Base-by-base conservation (phyloP, 2,113 vertebrate species). In the Callipepla squamata region DNA sequence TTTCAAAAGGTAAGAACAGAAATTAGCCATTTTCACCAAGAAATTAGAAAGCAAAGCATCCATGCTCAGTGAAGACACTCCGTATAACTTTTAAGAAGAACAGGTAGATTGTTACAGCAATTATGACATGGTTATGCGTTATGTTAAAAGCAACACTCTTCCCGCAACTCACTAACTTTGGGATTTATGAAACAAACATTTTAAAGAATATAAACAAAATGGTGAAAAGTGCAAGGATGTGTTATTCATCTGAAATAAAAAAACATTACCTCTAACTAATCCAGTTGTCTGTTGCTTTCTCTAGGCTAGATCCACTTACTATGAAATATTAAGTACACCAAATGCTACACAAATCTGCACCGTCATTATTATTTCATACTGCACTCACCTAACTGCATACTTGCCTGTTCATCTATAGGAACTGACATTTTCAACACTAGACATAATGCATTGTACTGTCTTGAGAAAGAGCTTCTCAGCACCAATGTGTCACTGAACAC, bases 351-450 rank as follows among this genome's bases (percentile, higher is more conserved):
- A 76, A 87, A 89, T 82, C 68, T 91, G 78, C 76, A 85, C 55
- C 16, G 65, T 85, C 79, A 84, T 89, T 90, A 95, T 90, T 93
- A 93, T 70, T 96, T 96, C 51, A 93, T 95, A 59, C 30, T 76
- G 44, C 42, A 58, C 72, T 92, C 91, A 79, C 51, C 55, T 90
- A 90, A 67, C 80, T 80, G 53, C 65, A 76, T 89, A 80, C 76
- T 76, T 94, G 57, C 67, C 74, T 1, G 10, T 65, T 78, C 93
- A 80, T 80, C 79, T 66, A 66, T 15, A 38, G 42, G 67, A 57
- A 63, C 50, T 94, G 93, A 91, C 80, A 90, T 93, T 94, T 94
- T 93, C 90, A 88, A 74, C 61, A 63, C 59, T 13, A 80, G 72
- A 42, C 30, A 91, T 91, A 91, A 80, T 80, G 55, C 22, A 59